phyloP scores from a whole-genome alignment of 2,797 vertebrate species.

The Cyclopterus lumpus region DNA sequence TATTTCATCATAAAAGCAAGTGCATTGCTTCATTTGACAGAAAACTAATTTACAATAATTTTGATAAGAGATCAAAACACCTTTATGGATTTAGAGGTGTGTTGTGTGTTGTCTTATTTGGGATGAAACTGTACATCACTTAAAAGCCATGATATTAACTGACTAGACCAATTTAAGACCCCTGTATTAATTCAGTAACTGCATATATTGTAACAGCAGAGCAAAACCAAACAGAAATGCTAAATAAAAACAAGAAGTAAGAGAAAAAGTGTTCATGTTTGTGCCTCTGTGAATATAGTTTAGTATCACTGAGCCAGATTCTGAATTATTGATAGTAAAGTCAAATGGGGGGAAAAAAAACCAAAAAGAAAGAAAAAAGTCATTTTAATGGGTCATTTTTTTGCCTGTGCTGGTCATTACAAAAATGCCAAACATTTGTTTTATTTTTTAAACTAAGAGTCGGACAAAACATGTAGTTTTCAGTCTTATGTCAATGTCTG shows the following conservation, averaged over 20 bases:
- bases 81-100: background rate
- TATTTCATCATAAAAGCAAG: constrained; percentile 13
- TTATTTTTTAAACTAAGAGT: background rate
- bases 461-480: background rate
- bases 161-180: background rate
- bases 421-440: background rate
- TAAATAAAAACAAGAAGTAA: background rate
- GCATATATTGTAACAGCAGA: background rate
- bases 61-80: background rate
- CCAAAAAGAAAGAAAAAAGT: background rate
- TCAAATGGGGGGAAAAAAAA: background rate
- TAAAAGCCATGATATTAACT: background rate
- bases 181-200: background rate
- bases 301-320: background rate
- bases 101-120: background rate
- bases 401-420: background rate
- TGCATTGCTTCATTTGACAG: constrained; percentile 7
- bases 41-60: background rate
- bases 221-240: background rate
- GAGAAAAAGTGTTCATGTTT: background rate
- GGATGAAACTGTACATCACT: background rate
- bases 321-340: background rate
- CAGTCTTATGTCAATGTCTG: background rate
- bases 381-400: background rate
- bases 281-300: background rate